These are phyloP conservation scores for Cataglyphis cursor DNA, from an alignment of 2,888 invertebrate genomes.

Conservation along the genomic window DNA sequence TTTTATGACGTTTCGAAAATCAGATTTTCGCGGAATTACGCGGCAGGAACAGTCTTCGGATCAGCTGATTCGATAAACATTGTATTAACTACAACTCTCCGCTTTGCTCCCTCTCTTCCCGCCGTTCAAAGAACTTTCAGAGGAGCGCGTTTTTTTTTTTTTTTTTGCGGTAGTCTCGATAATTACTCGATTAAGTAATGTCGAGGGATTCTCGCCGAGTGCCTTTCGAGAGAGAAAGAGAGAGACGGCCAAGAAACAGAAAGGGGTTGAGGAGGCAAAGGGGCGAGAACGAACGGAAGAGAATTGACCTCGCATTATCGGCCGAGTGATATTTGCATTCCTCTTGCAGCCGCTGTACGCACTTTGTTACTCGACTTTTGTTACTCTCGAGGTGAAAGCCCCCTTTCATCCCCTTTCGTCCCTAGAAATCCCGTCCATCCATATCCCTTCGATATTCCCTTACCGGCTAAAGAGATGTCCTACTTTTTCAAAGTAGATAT, in stretches of 20 bases:
- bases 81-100: conserved; percentile 37
- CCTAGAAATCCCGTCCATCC: conserved; percentile 12
- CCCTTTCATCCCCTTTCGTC: neutral
- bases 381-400: conserved; percentile 10
- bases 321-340: conserved; percentile 85
- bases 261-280: neutral
- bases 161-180: conserved; percentile 52
- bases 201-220: conserved; percentile 18
- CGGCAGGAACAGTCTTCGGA: conserved; percentile 9
- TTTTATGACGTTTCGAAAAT: conserved; percentile 46
- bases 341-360: conserved; percentile 81
- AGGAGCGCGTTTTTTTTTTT: neutral
- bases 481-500: conserved; percentile 43
- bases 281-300: conserved; percentile 46
- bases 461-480: conserved; percentile 13
- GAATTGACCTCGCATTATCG: conserved; percentile 84
- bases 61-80: conserved; percentile 43
- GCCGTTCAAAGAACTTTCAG: conserved; percentile 8
- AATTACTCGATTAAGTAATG: conserved; percentile 53
- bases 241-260: conserved; percentile 24
- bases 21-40: conserved; percentile 38
- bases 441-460: conserved; percentile 30
- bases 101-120: neutral
- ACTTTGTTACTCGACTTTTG: conserved; percentile 45
- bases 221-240: neutral